Evolutionary conservation across 1,140 invertebrate genomes (phyloP), one percentile per base, ranked within the genome.

Genomic region (Dendrolimus punctatus): DNA sequence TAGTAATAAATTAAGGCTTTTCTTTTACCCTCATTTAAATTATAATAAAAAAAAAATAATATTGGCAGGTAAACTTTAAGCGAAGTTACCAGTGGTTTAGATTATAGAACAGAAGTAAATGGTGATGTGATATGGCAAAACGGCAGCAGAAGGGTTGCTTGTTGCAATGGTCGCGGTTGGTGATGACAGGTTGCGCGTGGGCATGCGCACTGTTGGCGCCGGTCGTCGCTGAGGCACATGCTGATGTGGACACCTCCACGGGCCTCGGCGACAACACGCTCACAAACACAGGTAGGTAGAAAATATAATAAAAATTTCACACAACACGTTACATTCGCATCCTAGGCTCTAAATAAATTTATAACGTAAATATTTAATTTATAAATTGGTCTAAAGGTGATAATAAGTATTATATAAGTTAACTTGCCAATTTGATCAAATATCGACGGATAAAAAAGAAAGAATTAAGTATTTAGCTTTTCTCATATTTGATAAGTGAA

Each of bases 91-190:
- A 42, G n/a, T n/a, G 6, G n/a, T 8, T n/a, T 45, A 10, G 40
- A 49, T 5, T 41, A 44, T 40, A 45, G 46, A 37, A 62, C 47
- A 50, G 44, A 54, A 52, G 50, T 62, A 37, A 61, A 50, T 70
- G 73, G 82, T 85, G 80, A 85, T 85, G 82, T 85, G 80, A 74
- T 71, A 83, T 82, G 80, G 80, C 70, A 72, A 73, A 65, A 51
- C 65, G 66, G 53, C 63, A 64, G 46, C 50, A 55, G 40, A 64
- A 52, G 53, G 56, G 53, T 53, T 69, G 68, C 64, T 59, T 57
- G 44, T 57, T 49, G 55, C 58, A 61, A 53, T 55, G 64, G 53
- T 59, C 62, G 53, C 60, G 68, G 51, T 58, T 68, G 46, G 42
- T 71, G 46, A 40, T 69, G 37, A 67, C 61, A 47, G 53, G 62